Conservation (phyloP, 2,797 vertebrate species). For the Chanos chanos region DNA sequence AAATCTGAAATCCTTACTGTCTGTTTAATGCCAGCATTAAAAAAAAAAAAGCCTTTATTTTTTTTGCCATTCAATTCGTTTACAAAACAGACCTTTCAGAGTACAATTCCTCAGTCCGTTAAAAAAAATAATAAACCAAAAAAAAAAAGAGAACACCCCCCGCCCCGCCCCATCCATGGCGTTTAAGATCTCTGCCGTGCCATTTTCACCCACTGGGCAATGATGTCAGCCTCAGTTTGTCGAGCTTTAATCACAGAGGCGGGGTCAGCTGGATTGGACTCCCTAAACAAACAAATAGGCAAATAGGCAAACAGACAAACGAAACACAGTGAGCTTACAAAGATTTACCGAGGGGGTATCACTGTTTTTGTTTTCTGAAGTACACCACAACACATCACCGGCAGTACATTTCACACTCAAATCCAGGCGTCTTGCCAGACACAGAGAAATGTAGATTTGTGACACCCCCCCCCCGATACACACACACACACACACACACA, state of each 20-base stretch:
- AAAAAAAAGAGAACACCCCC: background rate
- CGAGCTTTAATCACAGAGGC: constrained; percentile 69
- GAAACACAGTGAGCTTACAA: background rate
- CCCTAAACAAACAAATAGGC: constrained; percentile 58
- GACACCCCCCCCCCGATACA: too few species aligned
- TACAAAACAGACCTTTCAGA: too few species aligned
- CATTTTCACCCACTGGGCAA: constrained; percentile 76
- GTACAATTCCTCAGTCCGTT: too few species aligned
- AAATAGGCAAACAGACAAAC: background rate
- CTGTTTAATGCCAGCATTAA: constrained; percentile 50
- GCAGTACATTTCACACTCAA: too few species aligned
- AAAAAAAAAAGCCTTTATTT: constrained; percentile 43
- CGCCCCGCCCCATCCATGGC: too few species aligned
- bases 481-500: too few species aligned
- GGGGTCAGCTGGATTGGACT: constrained; percentile 74
- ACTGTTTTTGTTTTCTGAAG: background rate
- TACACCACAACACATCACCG: too few species aligned
- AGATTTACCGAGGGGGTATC: background rate
- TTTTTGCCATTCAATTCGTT: constrained; percentile 32
- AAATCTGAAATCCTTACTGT: constrained; percentile 17
- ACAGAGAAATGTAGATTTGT: too few species aligned
- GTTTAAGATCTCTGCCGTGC: constrained; percentile 42
- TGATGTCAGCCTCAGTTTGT: constrained; percentile 71
- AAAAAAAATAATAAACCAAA: constrained; percentile 18
- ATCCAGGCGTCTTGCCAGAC: too few species aligned